Evolutionary conservation across 2,113 vertebrate species (phyloP), one percentile per base, ranked within the genome.

Genomic region (Esox niger): DNA sequence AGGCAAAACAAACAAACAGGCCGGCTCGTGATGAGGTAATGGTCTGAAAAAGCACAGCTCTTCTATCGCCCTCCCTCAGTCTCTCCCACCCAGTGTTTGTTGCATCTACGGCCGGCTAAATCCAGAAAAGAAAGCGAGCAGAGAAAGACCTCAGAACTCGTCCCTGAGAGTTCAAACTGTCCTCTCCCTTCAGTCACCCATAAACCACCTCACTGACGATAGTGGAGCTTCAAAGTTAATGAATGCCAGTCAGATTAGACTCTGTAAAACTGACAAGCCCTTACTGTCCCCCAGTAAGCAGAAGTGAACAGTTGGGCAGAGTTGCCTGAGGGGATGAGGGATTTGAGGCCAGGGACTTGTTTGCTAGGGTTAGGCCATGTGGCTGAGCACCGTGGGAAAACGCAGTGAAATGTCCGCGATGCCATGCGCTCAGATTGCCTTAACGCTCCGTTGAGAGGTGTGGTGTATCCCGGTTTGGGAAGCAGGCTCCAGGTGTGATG

Each of bases 1-100:
- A 55, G 47, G 43, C 27, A 25, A 55, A 66, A 66, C 64, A 66
- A 55, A 66, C 64, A 66, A 32, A 78, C 25, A 5, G n/a, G n/a
- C n/a, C n/a, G n/a, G n/a, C n/a, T 23, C 2, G 25, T 31, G 56
- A 69, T 84, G 82, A 84, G 79, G 77, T 84, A 79, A 82, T 84
- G 79, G 25, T 1, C 58, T 26, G 66, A 25, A 70, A 80, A 52
- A 71, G 54, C 63, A 23, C 57, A 58, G 26, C 27, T 2, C 49
- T 59, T n/a, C n/a, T n/a, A n/a, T n/a, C n/a, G n/a, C n/a, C n/a
- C n/a, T n/a, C n/a, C n/a, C n/a, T n/a, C n/a, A n/a, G 57, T 62
- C 30, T 31, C 72, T 72, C 68, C 71, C 70, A 62, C 66, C 13
- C 54, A 49, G 31, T n/a, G 32, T 71, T 23, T 20, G 23, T 35